Evolutionary conservation across 30 jellyfish, hydroid and myxozoan species (phyloP).

Genomic region (Nemopilema nomurai): DNA sequence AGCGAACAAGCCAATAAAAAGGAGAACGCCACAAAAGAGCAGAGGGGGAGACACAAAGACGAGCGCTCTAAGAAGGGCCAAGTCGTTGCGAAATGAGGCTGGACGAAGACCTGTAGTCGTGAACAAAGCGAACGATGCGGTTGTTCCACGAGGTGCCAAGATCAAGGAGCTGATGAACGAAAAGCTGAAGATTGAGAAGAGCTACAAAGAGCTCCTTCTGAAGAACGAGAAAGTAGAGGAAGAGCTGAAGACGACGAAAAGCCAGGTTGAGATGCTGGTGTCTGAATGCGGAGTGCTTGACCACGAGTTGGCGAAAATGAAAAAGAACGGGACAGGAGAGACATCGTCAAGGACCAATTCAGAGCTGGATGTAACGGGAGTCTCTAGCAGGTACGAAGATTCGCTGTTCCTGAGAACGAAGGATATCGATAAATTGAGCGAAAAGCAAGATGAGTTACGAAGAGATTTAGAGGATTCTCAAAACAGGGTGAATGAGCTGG

Average conservation of each 20-base stretch:
- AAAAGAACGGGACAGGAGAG: neutral
- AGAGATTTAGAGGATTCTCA: conserved; percentile 21
- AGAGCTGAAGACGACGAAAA: conserved; percentile 61
- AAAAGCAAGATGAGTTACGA: conserved; percentile 49
- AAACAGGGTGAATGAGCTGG: conserved; percentile 41
- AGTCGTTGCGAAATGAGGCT: conserved; percentile 16
- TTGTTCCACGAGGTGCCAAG: conserved; percentile 40
- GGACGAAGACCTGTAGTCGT: conserved; percentile 3
- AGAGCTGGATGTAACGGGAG: neutral
- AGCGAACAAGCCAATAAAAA: conserved; percentile 8
- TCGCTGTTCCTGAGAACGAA: conserved; percentile 57
- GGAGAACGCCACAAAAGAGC: neutral
- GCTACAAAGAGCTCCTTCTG: conserved; percentile 32
- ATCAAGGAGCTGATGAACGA: conserved; percentile 71
- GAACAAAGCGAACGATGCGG: conserved; percentile 6
- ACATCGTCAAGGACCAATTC: neutral
- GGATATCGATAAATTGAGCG: conserved; percentile 52
- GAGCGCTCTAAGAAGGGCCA: conserved; percentile 51
- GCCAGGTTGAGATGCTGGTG: conserved; percentile 59
- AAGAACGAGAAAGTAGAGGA: conserved; percentile 49
- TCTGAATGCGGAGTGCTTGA: conserved; percentile 71
- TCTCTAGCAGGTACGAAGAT: conserved; percentile 8
- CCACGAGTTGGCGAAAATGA: conserved; percentile 52
- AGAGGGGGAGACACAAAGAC: conserved; percentile 43
- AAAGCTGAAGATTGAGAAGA: conserved; percentile 38